Percentiles rank a stretch among this genome's conserved stretches.
These are phyloP conservation scores for Punctoribates punctum DNA, from an alignment of 2,888 invertebrate genomes.

Conservation along the genomic window DNA sequence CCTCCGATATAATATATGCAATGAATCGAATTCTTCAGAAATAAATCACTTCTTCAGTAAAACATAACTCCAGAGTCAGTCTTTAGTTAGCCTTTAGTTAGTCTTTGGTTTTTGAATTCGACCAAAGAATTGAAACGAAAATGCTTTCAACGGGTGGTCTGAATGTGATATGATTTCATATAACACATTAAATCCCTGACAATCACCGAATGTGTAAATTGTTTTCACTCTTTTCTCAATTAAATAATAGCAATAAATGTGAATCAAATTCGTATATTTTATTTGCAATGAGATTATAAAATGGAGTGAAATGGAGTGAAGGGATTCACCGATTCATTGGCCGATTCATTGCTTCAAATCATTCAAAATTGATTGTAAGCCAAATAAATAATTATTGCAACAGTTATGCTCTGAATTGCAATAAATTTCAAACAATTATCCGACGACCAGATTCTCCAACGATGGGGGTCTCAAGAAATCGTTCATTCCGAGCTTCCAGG, in stretches of 20 bases:
- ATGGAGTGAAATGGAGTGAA: not conserved
- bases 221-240: not conserved
- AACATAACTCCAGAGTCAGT: constrained; percentile 8
- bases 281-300: not conserved
- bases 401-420: constrained; percentile 16
- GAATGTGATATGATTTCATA: constrained; percentile 17
- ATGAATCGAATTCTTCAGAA: constrained; percentile 21
- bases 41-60: constrained; percentile 22
- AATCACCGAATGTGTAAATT: not conserved
- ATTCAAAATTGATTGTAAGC: constrained; percentile 2
- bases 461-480: no score
- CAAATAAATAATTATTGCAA: not conserved
- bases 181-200: not conserved
- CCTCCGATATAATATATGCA: constrained; percentile 19
- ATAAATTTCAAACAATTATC: constrained; percentile 1
- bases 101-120: not conserved
- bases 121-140: not conserved
- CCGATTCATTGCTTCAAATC: not conserved
- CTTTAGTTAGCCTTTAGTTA: no score
- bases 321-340: not conserved
- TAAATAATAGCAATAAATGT: not conserved
- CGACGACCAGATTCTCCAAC: no score
- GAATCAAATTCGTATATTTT: not conserved
- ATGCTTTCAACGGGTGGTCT: constrained; percentile 15
- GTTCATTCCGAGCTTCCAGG: no score